Base-by-base conservation (phyloP, 2,113 vertebrate genomes). In the Furnarius figulus region DNA sequence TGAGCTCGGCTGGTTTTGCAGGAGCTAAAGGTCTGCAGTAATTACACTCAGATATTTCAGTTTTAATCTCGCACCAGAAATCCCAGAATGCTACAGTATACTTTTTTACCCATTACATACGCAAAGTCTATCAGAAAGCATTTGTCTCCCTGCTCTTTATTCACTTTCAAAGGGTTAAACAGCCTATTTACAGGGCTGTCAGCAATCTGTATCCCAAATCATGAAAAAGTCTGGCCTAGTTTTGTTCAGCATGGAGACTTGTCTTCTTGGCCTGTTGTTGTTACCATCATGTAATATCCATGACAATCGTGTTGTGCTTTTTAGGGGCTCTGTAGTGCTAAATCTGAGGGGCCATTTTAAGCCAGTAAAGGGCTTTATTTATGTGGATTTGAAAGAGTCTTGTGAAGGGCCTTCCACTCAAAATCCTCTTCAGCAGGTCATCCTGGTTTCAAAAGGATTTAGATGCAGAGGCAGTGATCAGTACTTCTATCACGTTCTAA, bases 151-250 rank as follows among this genome's bases (percentile, higher is more conserved):
- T 97, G 97, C 97, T 98, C 98, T 98, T 99, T 98, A 98, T 99
- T 99, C 98, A 99, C 97, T 99, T 99, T 99, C 99, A 99, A 99
- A 99, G 99, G 99, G 99, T 99, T 99, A 99, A 99, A 99, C 99
- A 99, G 99, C 99, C 99, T 99, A 99, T 99, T 99, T 99, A 99
- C 98, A 96, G 97, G 98, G 98, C 99, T 99, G 99, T 99, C 99
- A 99, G 98, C 98, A 98, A 99, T 98, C 98, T 96, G 97, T 98
- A 98, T 98, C 98, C 98, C 96, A 93, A 97, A 98, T 98, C 96
- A 85, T 90, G 97, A 98, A 98, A 99, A 99, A 99, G 98, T 98
- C 98, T 98, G 98, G 96, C 98, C 96, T 97, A 98, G 99, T 99
- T 99, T 99, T 99, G 99, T 99, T 99, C 97, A 82, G 98, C 94